phyloP scores from a whole-genome alignment of 2,888 invertebrate genomes.

The Macropis europaea region DNA sequence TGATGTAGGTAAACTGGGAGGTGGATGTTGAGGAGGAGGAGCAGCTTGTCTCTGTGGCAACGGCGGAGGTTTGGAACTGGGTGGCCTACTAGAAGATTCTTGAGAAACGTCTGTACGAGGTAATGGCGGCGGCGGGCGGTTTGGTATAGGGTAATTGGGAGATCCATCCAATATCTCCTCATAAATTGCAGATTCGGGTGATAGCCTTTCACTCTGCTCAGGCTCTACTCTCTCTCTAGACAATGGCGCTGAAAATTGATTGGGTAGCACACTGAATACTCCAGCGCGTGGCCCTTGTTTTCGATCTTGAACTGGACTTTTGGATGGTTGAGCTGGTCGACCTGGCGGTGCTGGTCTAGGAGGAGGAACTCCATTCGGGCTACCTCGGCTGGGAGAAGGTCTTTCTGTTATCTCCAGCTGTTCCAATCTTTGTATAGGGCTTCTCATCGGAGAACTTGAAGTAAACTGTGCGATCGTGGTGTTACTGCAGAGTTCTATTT shows the following conservation, averaged over 20 bases:
- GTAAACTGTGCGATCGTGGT: conserved; percentile 90
- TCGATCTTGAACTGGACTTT: conserved; percentile 72
- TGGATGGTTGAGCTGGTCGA: conserved; percentile 74
- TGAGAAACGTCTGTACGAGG: conserved; percentile 69
- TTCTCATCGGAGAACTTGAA: conserved; percentile 63
- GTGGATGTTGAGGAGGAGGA: conserved; percentile 74
- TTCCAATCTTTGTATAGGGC: conserved; percentile 79
- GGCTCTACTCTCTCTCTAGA: conserved; percentile 40
- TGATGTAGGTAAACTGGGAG: conserved; percentile 78
- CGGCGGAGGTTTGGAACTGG: conserved; percentile 74
- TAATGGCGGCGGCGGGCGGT: conserved; percentile 76
- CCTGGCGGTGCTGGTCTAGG: conserved; percentile 81
- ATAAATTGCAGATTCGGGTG: conserved; percentile 76
- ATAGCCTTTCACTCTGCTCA: conserved; percentile 64
- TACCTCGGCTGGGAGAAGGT: conserved; percentile 83
- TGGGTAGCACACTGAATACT: conserved; percentile 74
- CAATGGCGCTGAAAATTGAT: conserved; percentile 63
- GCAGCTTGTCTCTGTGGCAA: conserved; percentile 74
- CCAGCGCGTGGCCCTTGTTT: conserved; percentile 72
- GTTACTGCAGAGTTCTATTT: conserved; percentile 91
- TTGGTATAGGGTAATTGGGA: conserved; percentile 74
- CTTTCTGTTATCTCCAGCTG: conserved; percentile 81
- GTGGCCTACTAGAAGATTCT: conserved; percentile 62
- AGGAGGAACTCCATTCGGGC: conserved; percentile 81
- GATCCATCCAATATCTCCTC: conserved; percentile 76